Evolutionary conservation across 2,797 vertebrate genomes (phyloP).

Genomic region (Pipistrellus nathusii): DNA sequence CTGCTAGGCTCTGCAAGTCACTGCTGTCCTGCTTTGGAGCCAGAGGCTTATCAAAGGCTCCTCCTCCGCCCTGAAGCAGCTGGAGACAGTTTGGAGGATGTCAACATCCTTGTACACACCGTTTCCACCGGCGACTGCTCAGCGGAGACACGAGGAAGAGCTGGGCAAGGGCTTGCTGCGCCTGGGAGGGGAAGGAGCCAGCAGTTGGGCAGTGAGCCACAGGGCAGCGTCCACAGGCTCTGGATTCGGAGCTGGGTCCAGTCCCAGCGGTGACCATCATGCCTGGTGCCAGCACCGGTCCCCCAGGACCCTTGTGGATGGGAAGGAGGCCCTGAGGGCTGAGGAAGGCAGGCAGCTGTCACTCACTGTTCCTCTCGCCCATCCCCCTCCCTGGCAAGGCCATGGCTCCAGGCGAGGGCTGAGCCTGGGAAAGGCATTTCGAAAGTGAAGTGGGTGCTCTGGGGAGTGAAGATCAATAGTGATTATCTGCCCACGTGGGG

Average conservation of each 20-base stretch:
- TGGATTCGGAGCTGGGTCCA: neutral
- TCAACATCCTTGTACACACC: neutral
- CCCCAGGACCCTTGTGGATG: neutral
- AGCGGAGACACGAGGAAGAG: neutral
- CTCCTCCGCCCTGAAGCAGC: neutral
- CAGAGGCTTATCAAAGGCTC: neutral
- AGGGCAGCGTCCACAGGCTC: neutral
- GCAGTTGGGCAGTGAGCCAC: neutral
- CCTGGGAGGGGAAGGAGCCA: neutral
- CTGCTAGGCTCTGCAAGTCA: neutral
- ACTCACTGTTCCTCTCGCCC: neutral
- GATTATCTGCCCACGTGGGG: too few species aligned
- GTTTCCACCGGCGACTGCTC: neutral
- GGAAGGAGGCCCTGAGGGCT: neutral
- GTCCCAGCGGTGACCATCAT: too few species aligned
- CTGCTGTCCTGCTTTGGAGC: neutral
- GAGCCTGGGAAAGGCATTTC: neutral
- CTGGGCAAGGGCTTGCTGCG: fast-evolving
- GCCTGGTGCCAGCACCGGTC: neutral
- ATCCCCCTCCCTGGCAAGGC: neutral
- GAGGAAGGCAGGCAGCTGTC: neutral
- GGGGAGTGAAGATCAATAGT: neutral
- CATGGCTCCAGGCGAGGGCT: neutral
- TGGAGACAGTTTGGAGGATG: too few species aligned
- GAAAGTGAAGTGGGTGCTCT: neutral